These are phyloP conservation scores for Noctilio leporinus DNA, from an alignment of 2,113 vertebrate species.

Conservation along the genomic window DNA sequence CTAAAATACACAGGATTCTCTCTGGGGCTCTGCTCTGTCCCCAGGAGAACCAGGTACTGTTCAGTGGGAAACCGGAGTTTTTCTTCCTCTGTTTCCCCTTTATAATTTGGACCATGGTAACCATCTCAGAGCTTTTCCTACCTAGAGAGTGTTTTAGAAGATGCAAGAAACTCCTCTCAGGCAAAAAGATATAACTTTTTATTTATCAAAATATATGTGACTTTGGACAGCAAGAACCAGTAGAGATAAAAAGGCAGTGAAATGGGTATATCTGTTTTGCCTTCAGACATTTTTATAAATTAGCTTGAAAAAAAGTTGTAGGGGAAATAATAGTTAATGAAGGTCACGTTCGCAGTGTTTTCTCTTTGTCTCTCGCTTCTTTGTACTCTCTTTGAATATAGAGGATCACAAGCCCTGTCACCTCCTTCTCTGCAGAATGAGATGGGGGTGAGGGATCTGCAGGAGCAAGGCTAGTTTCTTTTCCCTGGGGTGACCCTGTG, in stretches of 20 bases:
- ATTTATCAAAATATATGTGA: background rate
- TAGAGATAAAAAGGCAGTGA: background rate
- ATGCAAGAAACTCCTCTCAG: background rate
- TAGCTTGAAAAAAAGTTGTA: background rate
- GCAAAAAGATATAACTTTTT: background rate
- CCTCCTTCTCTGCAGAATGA: background rate
- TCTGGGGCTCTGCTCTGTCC: background rate
- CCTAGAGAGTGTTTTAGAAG: background rate
- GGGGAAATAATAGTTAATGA: background rate
- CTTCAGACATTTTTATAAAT: background rate
- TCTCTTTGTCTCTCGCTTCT: background rate
- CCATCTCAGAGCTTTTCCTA: background rate
- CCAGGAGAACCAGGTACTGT: background rate
- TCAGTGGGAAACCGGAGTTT: background rate
- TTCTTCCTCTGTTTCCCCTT: background rate
- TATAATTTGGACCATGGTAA: background rate
- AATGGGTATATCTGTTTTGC: background rate
- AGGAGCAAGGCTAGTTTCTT: background rate
- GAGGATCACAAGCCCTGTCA: background rate
- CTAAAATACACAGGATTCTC: background rate
- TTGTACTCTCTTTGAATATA: background rate
- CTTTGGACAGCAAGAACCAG: background rate
- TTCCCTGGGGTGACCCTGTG: background rate
- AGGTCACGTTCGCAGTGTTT: background rate
- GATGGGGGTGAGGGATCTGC: background rate